These are phyloP conservation scores for Trematocara caparti DNA, from an alignment of 2,797 vertebrate genomes.

Conservation along the genomic window DNA sequence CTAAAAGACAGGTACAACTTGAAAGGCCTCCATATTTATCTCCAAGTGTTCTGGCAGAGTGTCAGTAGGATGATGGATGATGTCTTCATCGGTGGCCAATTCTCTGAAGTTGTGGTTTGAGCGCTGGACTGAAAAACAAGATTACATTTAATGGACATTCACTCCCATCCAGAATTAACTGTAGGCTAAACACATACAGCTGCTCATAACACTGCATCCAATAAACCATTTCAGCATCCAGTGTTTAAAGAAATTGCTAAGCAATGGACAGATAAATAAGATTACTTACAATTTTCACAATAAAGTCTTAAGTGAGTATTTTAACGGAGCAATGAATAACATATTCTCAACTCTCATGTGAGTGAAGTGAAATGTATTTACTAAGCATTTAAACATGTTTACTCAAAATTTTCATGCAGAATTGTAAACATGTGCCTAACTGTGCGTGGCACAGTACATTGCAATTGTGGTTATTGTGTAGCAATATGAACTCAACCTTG, in stretches of 20 bases:
- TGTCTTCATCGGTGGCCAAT: constrained; percentile 74
- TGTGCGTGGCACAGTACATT: not conserved
- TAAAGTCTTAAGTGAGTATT: constrained; percentile 1
- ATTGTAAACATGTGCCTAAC: not conserved
- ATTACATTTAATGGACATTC: constrained; percentile 78
- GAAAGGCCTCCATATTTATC: constrained; percentile 70
- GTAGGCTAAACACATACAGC: constrained; percentile 67
- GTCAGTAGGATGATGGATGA: constrained; percentile 74
- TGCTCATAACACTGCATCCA: constrained; percentile 35
- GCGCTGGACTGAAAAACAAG: constrained; percentile 73
- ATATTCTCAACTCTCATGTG: not conserved
- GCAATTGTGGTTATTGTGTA: not conserved
- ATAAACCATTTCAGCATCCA: constrained; percentile 33
- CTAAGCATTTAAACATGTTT: not conserved
- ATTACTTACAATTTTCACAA: constrained; percentile 5
- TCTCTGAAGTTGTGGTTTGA: constrained; percentile 75
- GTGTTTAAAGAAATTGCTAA: constrained; percentile 26
- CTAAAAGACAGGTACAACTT: constrained; percentile 67
- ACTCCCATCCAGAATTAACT: constrained; percentile 72
- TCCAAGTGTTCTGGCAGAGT: constrained; percentile 68
- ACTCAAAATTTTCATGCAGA: not conserved
- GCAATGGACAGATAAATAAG: constrained; percentile 9
- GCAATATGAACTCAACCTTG: not conserved
- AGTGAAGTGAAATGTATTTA: constrained; percentile 5
- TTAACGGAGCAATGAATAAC: not conserved